Conservation (phyloP, 1,140 invertebrate species). For the Pteromalus puparum region DNA sequence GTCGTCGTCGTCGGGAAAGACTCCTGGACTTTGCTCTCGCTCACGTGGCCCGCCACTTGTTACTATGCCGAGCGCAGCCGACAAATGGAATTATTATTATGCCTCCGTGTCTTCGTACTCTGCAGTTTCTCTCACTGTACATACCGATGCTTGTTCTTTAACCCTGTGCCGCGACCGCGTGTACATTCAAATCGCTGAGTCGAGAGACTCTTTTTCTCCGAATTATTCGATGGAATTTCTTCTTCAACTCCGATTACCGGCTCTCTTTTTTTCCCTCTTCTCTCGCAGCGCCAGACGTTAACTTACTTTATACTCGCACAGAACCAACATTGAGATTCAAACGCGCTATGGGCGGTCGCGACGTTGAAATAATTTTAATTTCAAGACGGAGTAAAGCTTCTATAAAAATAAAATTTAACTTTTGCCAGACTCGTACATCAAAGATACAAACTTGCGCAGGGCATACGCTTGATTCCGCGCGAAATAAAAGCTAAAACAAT, state of each 20-base stretch:
- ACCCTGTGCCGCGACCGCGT: not conserved
- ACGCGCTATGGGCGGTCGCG: too few species aligned
- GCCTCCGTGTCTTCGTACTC: slow-evolving; percentile 48
- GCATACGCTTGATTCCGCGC: not conserved
- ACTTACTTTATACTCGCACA: not conserved
- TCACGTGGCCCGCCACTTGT: slow-evolving; percentile 59
- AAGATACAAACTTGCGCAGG: too few species aligned
- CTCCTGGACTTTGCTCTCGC: slow-evolving; percentile 40
- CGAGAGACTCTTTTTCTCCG: too few species aligned
- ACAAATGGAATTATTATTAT: slow-evolving; percentile 73
- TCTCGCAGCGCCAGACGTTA: not conserved
- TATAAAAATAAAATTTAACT: not conserved
- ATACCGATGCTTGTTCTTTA: not conserved
- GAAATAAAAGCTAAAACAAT: too few species aligned
- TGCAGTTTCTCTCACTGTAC: too few species aligned
- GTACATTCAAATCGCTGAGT: not conserved
- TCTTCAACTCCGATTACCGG: not conserved
- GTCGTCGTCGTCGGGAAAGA: not conserved
- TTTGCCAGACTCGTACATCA: too few species aligned
- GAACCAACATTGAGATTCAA: not conserved
- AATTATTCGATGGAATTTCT: not conserved
- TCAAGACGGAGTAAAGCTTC: not conserved
- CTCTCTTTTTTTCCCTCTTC: too few species aligned
- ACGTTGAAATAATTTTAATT: not conserved
- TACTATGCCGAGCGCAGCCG: slow-evolving; percentile 69